phyloP scores from a whole-genome alignment of 2,888 invertebrate genomes.

The Nematopogon swammerdamellus region DNA sequence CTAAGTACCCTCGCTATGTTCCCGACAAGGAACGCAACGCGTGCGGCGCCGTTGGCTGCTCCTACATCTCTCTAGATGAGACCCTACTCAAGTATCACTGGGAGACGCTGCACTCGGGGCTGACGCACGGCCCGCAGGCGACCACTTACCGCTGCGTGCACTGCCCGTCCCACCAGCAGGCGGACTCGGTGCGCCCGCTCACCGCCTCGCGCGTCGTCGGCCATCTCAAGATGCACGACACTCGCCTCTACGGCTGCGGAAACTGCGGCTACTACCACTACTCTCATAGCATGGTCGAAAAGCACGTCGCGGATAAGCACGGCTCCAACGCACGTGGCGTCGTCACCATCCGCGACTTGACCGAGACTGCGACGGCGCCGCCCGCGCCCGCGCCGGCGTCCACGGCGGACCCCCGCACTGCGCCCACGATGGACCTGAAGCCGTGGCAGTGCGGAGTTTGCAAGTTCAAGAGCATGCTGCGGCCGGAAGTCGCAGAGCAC shows the following conservation, averaged over 20 bases:
- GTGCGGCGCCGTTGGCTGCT: slow-evolving; percentile 69
- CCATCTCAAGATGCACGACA: slow-evolving; percentile 76
- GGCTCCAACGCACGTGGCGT: slow-evolving; percentile 24
- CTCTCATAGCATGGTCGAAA: slow-evolving; percentile 51
- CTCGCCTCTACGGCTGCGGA: slow-evolving; percentile 68
- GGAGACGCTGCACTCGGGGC: slow-evolving; percentile 63
- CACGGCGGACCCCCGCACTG: slow-evolving; percentile 10
- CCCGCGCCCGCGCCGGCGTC: slow-evolving; percentile 15
- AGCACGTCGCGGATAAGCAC: slow-evolving; percentile 64
- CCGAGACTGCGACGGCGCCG: slow-evolving; percentile 6
- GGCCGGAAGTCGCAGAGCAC: slow-evolving; percentile 60
- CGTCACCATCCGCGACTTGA: background rate
- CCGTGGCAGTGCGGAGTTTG: slow-evolving; percentile 72
- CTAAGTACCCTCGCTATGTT: slow-evolving; percentile 46
- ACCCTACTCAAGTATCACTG: slow-evolving; percentile 69
- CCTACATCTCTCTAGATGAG: slow-evolving; percentile 69
- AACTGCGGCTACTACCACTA: slow-evolving; percentile 65
- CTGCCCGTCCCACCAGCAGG: slow-evolving; percentile 57
- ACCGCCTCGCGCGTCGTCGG: slow-evolving; percentile 61
- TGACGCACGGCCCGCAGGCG: slow-evolving; percentile 19
- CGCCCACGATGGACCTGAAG: slow-evolving; percentile 51
- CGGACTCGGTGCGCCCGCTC: slow-evolving; percentile 40
- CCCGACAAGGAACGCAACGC: slow-evolving; percentile 59
- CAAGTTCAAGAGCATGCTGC: slow-evolving; percentile 55
- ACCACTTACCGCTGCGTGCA: slow-evolving; percentile 66